Evolutionary conservation across 2,113 vertebrate genomes (phyloP), one percentile per base, ranked within the genome.

Genomic region (Ciconia maguari): DNA sequence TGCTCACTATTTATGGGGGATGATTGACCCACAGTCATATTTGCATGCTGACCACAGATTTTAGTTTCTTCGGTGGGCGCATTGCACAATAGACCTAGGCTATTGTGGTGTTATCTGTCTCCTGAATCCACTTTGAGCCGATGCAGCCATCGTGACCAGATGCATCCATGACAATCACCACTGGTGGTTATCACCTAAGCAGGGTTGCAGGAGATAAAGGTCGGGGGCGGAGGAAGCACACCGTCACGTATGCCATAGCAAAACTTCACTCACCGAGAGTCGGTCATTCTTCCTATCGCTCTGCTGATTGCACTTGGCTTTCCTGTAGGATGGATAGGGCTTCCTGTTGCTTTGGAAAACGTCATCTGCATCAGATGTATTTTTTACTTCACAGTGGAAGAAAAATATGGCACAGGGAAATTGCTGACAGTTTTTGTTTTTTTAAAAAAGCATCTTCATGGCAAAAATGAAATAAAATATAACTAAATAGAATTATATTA

Each of bases 261-360:
- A 42, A 83, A 16, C 22, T 51, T 52, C 6, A 7, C 54, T 64
- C 14, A 9, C 32, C 13, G 26, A 25, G 21, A 57, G 14, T 7
- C 0, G 0, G 9, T 68, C 32, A 5, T 46, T 64, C 41, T 55
- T 36, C 3, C 1, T 60, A 44, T 82, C 1, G 1, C 48, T 74
- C 48, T 57, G 32, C 48, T 27, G 44, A 49, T 61, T 70, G 71
- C 36, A 12, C 27, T 72, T 55, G 3, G 9, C 36, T 75, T 90
- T 58, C 9, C 9, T 1, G 1, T 36, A 36, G 44, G 32, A 44
- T 51, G 22, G 34, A 8, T 70, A 5, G 41, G n/a, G 10, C 17
- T 88, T 70, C 20, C 12, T 46, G 6, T 55, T 74, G 6, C n/a
- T 34, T 48, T 52, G n/a, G 29, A 49, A 64, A 55, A 64, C 0